These are phyloP conservation scores for Channa striata DNA, from an alignment of 2,797 vertebrate genomes.

Conservation along the genomic window DNA sequence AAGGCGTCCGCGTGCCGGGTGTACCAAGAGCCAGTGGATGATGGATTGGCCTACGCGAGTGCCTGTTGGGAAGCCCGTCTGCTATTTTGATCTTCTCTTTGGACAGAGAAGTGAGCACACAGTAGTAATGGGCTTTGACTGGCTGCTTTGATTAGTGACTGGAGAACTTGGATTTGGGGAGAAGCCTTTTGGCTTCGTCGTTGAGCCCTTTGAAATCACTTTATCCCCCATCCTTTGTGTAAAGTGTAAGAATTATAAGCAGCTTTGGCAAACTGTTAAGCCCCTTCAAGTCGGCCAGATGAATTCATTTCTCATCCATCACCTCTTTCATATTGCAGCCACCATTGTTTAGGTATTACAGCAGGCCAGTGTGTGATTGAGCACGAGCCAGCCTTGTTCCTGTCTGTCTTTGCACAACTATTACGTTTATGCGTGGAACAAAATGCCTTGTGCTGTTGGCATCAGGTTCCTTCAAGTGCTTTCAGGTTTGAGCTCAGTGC, in stretches of 20 bases:
- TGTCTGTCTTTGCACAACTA: constrained; percentile 19
- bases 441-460: neutral
- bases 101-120: constrained; percentile 77
- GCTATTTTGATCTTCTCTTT: constrained; percentile 82
- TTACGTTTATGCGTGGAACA: constrained; percentile 1
- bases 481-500: neutral
- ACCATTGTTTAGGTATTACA: constrained; percentile 69
- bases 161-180: constrained; percentile 69
- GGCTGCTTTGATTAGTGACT: constrained; percentile 81
- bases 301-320: constrained; percentile 61
- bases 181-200: constrained; percentile 64
- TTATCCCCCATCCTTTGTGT: constrained; percentile 65
- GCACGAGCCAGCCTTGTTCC: constrained; percentile 46
- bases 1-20: constrained; percentile 83
- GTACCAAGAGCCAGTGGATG: constrained; percentile 75
- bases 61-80: constrained; percentile 80
- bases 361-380: constrained; percentile 37
- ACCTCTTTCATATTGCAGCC: constrained; percentile 61
- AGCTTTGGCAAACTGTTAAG: constrained; percentile 72
- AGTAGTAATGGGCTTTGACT: constrained; percentile 79
- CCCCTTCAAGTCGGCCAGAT: constrained; percentile 57
- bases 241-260: constrained; percentile 67
- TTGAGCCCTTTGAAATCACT: constrained; percentile 68
- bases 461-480: neutral
- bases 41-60: constrained; percentile 81